Base-by-base conservation (phyloP, 2,797 vertebrate genomes). In the Paguma larvata region DNA sequence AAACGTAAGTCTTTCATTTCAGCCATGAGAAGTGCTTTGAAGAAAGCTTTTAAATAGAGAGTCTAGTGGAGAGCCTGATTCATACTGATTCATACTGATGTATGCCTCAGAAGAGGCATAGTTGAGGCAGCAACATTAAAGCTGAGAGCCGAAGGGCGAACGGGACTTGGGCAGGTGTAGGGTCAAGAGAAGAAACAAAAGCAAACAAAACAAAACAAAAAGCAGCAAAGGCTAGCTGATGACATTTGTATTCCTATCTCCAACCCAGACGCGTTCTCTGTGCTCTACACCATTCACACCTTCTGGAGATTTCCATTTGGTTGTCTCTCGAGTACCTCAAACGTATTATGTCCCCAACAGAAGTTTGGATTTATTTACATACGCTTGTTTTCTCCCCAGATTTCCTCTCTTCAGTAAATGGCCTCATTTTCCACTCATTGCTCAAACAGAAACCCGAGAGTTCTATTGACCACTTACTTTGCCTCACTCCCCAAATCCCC, bases 1-100 rank as follows among this genome's bases (percentile, higher is more conserved):
- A 77, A 92, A 70, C 78, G 65, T 77, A 88, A 73, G 83, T 73
- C 78, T 85, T 91, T 94, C 65, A 87, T 90, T 89, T 95, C 56
- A 85, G 78, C 21, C 18, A 80, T 32, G 15, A 10, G 48, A 89
- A 93, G 62, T 38, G 30, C 78, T 91, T 78, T 2, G 25, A 91
- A 70, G 84, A n/a, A 73, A 97, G 95, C 85, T 68, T 2, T 21
- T 88, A 38, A 91, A 91, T 32, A 85, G 30, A 87, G 27, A 83
- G 38, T 82, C 27, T 65, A 41, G 30, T 27, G 30, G 14, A 95
- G 46, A 77, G 9, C 41, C 38, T 56, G 25, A 68, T 51, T 75
- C 53, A 59, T 44, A 27, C 14, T 38, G 59, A 75, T 85, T 85
- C 62, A 62, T 34, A 21, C 23, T 23, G 56, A 59, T 10, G 9